Base-by-base conservation (phyloP, 2,888 invertebrate species). In the Tromatobia lineatoria region DNA sequence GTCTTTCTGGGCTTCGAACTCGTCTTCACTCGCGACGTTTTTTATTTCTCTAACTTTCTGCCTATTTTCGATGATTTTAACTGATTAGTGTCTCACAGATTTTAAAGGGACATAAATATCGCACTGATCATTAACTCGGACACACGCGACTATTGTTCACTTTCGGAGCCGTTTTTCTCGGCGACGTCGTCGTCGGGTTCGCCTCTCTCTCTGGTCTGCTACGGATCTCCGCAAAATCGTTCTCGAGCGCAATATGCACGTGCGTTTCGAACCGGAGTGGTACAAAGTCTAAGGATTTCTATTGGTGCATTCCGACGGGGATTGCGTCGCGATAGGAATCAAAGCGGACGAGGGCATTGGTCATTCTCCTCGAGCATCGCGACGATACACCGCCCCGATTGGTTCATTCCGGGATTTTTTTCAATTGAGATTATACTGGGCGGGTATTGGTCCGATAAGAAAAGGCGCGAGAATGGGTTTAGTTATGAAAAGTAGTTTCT, bases 181-280 rank as follows among this genome's bases (percentile, higher is more conserved):
- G n/a, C 20, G 34, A n/a, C 61, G 61, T 18, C n/a, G 59, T 73
- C 70, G 64, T 64, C 23, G 79, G 69, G 11, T 10, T 25, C 45
- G 75, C 74, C 82, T 71, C 74, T 85, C 59, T 18, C 61, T 18
- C 61, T 57, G 18, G 50, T 52, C 20, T 20, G 23, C 80, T 82
- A 66, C 57, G 45, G 75, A 59, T 70, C 61, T 69, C 3, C 42
- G n/a, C 54, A 52, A 66, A 29, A 50, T 50, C 50, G 54, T 87
- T 85, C 86, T 87, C 79, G 80, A 23, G 80, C n/a, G 42, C 20
- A 38, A 38, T 73, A 66, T 87, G 89, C 91, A 91, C 91, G 91
- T 91, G 91, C 88, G 89, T 91, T 91, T 91, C 89, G 90, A 88
- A 89, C 64, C 86, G 86, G 74, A 59, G 79, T 85, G 85, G 90